A percentile compares a stretch with the other conserved stretches of the same genome.
Evolutionary conservation across 2,113 vertebrate genomes (phyloP).

Genomic region (Scalopus aquaticus): DNA sequence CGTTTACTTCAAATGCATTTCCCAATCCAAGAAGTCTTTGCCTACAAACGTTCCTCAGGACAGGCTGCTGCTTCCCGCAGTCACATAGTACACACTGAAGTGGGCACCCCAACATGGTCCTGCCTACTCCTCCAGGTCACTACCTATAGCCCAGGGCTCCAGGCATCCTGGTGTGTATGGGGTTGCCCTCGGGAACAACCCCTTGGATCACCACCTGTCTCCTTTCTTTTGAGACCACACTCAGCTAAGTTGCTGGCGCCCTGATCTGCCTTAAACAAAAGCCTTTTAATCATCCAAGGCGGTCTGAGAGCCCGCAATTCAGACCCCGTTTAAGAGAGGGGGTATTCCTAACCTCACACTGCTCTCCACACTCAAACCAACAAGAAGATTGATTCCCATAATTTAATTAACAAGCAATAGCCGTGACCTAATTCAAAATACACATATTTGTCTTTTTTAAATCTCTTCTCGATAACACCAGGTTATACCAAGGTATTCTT

Average conservation of each 20-base stretch:
- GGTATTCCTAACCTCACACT: background rate
- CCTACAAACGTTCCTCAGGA: background rate
- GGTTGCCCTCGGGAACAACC: background rate
- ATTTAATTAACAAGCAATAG: background rate
- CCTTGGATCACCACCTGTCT: background rate
- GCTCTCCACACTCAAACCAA: conserved; percentile 41
- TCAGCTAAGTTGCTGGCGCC: conserved; percentile 32
- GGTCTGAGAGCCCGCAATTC: background rate
- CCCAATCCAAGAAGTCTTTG: background rate
- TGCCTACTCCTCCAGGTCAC: background rate
- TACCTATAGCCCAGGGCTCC: background rate
- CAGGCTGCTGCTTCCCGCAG: background rate
- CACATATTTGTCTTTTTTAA: conserved; percentile 46
- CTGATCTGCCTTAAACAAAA: conserved; percentile 73
- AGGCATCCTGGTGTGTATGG: background rate
- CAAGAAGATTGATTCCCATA: conserved; percentile 26
- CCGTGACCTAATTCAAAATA: conserved; percentile 18
- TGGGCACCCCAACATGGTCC: background rate
- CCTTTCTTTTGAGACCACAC: conserved; percentile 25
- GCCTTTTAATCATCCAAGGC: conserved; percentile 57
- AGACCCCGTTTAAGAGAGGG: background rate
- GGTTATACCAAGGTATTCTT: conserved; percentile 68
- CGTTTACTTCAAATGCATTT: conserved; percentile 21
- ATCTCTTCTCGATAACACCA: conserved; percentile 69
- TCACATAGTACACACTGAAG: background rate